A percentile compares a stretch with the other conserved stretches of the same genome.
Conservation (phyloP, 2,888 invertebrate genomes). For the Exephanes ischioxanthus region DNA sequence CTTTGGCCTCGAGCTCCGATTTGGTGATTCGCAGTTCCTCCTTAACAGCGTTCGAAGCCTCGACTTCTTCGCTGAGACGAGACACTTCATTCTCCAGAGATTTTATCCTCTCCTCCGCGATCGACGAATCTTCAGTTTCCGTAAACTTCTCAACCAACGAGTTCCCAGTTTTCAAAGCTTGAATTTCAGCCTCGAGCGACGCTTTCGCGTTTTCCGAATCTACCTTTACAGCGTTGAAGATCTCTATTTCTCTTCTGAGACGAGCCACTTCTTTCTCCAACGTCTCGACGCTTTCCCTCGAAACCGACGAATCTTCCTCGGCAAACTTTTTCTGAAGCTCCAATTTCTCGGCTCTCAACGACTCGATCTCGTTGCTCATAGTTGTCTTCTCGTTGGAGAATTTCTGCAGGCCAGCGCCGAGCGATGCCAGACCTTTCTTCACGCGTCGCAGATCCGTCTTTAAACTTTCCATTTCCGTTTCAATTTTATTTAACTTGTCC, state of each 20-base stretch:
- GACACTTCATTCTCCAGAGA: constrained; percentile 14
- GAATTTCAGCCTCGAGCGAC: constrained; percentile 19
- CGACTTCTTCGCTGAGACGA: neutral
- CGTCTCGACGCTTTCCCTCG: neutral
- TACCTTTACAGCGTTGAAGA: constrained; percentile 42
- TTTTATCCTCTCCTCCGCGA: constrained; percentile 53
- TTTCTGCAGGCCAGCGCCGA: constrained; percentile 67
- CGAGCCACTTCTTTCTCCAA: constrained; percentile 65
- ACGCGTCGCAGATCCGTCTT: constrained; percentile 71
- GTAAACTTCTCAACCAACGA: neutral
- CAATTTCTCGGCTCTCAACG: constrained; percentile 70
- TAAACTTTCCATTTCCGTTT: constrained; percentile 72
- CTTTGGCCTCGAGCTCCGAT: neutral
- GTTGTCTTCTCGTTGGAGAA: constrained; percentile 66
- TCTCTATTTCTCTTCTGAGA: constrained; percentile 47
- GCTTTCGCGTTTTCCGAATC: constrained; percentile 41
- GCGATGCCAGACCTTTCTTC: constrained; percentile 64
- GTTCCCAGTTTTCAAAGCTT: neutral
- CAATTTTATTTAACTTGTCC: constrained; percentile 73
- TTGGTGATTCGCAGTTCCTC: neutral
- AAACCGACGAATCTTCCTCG: constrained; percentile 41
- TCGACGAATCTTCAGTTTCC: neutral
- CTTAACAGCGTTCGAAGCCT: neutral
- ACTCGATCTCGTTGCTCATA: constrained; percentile 71
- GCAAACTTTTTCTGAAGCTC: constrained; percentile 66